phyloP scores from a whole-genome alignment of 2,113 vertebrate species.

The Carlito syrichta region DNA sequence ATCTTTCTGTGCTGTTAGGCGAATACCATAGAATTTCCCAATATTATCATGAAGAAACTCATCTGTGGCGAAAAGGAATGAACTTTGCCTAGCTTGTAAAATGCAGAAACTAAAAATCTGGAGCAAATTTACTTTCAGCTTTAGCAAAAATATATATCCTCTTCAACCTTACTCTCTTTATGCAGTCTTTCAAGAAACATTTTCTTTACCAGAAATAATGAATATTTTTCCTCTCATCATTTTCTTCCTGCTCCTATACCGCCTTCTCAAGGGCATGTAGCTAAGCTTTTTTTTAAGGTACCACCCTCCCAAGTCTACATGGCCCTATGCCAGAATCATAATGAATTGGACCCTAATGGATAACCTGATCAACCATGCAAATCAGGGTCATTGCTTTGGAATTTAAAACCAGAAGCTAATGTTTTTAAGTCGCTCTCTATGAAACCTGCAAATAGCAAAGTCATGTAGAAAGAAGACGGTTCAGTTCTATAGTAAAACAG shows the following conservation, averaged over 20 bases:
- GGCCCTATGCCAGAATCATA: neutral
- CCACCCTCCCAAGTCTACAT: neutral
- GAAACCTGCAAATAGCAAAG: neutral
- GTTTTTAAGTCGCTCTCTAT: neutral
- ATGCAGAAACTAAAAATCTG: neutral
- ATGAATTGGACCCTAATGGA: neutral
- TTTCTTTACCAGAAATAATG: neutral
- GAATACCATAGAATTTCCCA: neutral
- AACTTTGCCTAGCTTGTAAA: neutral
- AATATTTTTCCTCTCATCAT: neutral
- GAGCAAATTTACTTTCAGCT: neutral
- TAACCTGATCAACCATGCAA: neutral
- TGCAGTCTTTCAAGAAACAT: neutral
- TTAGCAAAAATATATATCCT: neutral
- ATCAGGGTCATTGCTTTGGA: neutral
- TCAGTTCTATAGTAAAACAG: neutral
- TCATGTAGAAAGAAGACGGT: neutral
- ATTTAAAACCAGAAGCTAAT: neutral
- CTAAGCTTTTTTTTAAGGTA: neutral
- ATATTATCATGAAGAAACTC: neutral
- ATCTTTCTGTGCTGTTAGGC: neutral
- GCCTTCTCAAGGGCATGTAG: neutral
- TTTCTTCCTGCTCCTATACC: neutral
- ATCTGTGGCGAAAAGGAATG: neutral
- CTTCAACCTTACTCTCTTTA: neutral